These are phyloP conservation scores for Coregonus suidteri DNA, from an alignment of 2,797 vertebrate genomes.

Conservation along the genomic window DNA sequence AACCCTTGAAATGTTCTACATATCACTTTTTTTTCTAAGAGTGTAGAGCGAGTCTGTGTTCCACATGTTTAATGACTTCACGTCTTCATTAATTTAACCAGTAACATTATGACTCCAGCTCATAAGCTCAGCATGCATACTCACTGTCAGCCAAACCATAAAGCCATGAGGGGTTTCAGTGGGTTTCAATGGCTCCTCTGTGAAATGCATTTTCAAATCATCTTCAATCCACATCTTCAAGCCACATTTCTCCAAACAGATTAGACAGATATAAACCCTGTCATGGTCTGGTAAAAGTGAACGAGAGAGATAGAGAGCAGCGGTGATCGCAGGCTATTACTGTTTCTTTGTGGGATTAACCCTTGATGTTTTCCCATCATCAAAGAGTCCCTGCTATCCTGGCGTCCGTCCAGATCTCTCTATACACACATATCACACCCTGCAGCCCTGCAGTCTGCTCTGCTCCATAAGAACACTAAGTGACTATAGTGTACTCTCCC, in stretches of 20 bases:
- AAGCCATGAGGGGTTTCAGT: background rate
- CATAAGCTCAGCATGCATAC: background rate
- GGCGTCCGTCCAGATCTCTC: slow-evolving; percentile 1
- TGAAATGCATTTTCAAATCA: background rate
- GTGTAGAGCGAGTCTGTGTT: no score
- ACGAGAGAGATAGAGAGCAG: slow-evolving; percentile 8
- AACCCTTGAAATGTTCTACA: no score
- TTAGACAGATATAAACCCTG: background rate
- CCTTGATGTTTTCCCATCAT: slow-evolving; percentile 20
- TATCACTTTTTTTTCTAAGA: no score
- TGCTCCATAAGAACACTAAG: slow-evolving; percentile 2
- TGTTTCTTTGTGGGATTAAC: slow-evolving; percentile 3
- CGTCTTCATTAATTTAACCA: background rate
- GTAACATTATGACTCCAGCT: background rate
- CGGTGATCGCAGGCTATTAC: slow-evolving; percentile 10
- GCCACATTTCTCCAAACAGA: background rate
- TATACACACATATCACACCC: slow-evolving; percentile 3
- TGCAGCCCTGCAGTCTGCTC: background rate
- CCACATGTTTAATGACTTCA: background rate
- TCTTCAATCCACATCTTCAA: background rate
- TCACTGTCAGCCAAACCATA: background rate
- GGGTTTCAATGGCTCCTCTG: background rate
- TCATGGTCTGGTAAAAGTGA: background rate
- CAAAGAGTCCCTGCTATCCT: slow-evolving; percentile 17
- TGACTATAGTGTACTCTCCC: slow-evolving; percentile 1